Evolutionary conservation across 1,140 invertebrate genomes (phyloP).

Genomic region (Arctopsyche grandis): DNA sequence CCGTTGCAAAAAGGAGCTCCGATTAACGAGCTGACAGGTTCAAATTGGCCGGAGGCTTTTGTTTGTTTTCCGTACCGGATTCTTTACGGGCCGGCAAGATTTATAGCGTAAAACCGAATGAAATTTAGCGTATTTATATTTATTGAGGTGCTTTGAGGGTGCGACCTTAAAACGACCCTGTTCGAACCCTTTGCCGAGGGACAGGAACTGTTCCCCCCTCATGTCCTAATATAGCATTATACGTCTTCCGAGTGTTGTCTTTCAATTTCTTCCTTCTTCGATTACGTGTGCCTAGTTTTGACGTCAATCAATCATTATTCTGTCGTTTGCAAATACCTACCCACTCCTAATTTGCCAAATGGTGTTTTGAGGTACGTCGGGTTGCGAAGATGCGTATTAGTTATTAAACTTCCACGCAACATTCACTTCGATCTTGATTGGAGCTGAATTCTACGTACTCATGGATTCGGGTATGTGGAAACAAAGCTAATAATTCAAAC

Average conservation of each 20-base stretch:
- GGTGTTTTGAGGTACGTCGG: background rate
- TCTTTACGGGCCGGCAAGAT: background rate
- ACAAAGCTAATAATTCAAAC: background rate
- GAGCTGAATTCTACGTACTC: no score
- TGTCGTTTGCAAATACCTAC: background rate
- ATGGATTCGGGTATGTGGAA: no score
- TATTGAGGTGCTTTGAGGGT: background rate
- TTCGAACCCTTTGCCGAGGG: background rate
- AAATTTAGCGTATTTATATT: slow-evolving; percentile 20
- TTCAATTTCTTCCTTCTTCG: background rate
- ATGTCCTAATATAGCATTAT: no score
- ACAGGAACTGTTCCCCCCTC: background rate
- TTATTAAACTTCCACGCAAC: slow-evolving; percentile 4
- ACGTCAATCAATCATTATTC: slow-evolving; percentile 16
- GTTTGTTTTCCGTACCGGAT: background rate
- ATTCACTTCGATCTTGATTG: no score
- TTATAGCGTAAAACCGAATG: background rate
- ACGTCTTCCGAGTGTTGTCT: no score
- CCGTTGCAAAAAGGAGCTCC: background rate
- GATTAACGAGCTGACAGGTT: no score
- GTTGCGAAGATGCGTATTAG: background rate
- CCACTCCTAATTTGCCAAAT: background rate
- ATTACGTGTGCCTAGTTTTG: background rate
- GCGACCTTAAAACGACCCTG: slow-evolving; percentile 3
- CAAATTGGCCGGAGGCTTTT: background rate